Conservation (phyloP, 2,113 vertebrate genomes). For the Neotoma lepida region DNA sequence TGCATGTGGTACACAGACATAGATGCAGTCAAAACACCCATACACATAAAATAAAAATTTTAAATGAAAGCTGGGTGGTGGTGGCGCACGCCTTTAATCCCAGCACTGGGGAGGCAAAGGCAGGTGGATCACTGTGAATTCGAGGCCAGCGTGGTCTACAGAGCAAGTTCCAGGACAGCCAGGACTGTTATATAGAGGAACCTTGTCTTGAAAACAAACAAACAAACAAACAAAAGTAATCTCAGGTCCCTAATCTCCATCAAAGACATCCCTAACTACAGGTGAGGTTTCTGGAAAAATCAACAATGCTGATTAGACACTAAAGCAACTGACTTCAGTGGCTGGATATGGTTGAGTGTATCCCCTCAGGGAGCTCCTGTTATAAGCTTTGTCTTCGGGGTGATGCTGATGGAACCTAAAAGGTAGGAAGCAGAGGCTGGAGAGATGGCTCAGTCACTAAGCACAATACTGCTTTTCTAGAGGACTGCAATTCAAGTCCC, state of each 20-base stretch:
- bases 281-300: neutral
- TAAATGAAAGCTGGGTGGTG: neutral
- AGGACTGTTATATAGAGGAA: neutral
- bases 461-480: neutral
- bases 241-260: neutral
- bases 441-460: neutral
- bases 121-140: neutral
- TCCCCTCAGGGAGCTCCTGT: neutral
- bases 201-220: neutral
- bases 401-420: neutral
- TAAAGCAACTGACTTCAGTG: neutral
- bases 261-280: neutral
- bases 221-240: neutral
- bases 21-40: neutral
- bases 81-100: neutral
- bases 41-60: neutral
- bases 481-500: neutral
- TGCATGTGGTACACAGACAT: neutral
- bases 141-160: neutral
- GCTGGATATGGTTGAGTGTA: neutral
- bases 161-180: neutral
- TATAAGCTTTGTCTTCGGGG: neutral
- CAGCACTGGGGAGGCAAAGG: neutral
- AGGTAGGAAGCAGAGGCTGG: neutral
- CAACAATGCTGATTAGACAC: fast-evolving